Percentiles rank a stretch among this genome's conserved stretches.
Conservation (phyloP, 2,113 vertebrate species). For the Nesoenas mayeri region DNA sequence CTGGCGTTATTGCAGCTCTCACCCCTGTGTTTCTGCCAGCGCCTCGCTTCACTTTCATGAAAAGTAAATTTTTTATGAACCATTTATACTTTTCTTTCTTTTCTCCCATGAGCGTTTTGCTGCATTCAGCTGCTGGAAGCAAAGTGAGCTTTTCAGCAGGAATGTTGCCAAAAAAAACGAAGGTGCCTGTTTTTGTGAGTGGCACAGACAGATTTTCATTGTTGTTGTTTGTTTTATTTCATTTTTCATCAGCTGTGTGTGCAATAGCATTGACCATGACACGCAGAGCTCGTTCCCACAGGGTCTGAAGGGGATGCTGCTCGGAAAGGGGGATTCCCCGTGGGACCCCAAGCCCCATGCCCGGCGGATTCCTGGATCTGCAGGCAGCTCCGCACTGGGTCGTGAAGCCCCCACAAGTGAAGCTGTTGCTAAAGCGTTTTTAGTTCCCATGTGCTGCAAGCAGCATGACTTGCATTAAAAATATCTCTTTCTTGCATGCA, state of each 20-base stretch:
- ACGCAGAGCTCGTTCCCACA: accelerated
- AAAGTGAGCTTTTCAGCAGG: neutral
- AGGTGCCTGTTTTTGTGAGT: neutral
- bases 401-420: accelerated
- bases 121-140: neutral
- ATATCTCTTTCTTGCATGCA: neutral
- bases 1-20: accelerated
- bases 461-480: neutral
- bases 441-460: neutral
- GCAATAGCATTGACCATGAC: neutral
- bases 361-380: neutral
- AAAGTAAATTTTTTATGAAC: conserved; percentile 45
- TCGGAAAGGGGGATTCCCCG: accelerated
- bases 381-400: too few relatives aligned
- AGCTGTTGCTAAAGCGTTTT: accelerated
- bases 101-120: neutral
- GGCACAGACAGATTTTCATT: accelerated
- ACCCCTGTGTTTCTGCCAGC: neutral
- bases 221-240: neutral
- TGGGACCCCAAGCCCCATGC: accelerated
- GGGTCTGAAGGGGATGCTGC: neutral
- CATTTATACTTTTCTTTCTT: neutral
- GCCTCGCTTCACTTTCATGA: neutral
- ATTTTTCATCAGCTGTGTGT: accelerated
- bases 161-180: neutral